Evolutionary conservation across 2,888 invertebrate species (phyloP), one percentile per base, ranked within the genome.

Genomic region (Oscheius myriophilus): DNA sequence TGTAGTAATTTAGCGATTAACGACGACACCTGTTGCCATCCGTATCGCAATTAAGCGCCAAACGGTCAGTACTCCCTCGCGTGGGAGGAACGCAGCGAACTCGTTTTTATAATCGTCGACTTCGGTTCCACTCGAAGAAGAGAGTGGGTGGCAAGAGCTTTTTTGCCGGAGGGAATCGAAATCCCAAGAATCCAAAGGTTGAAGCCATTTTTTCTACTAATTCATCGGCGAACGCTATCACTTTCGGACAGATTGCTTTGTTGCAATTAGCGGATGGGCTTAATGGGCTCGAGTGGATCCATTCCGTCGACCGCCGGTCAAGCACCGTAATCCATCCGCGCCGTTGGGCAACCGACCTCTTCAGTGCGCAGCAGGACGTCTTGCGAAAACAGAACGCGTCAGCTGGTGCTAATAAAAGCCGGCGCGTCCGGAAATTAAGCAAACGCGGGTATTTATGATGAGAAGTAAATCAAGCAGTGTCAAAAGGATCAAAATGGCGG

Each of bases 261-360:
- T 63, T 52, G 52, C 63, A 63, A 63, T 63, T 63, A 63, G 63
- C 52, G 14, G 52, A 63, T 63, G 63, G 33, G 39, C 53, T 42
- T 63, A 63, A 63, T 63, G 63, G 52, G 14, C 41, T 63, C 42
- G 63, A 63, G 63, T 63, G 63, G 52, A 42, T 62, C 33, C 51
- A 41, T 63, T 63, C 53, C 26, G 46, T 23, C 33, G 26, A 18
- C 61, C 51, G 46, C 41, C 63, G 63, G 63, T 63, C 63, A 63
- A 63, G 63, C 41, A 63, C 63, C 63, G 63, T 63, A 52, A 63
- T 63, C 63, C 33, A 61, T 61, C 61, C 61, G 18, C 33, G 49
- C 49, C 61, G 61, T 61, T 61, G 49, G 33, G 61, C 46, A 61
- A 61, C 33, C 49, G n/a, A 49, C 61, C 45, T 61, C 61, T 61